Conservation (phyloP, 2,113 vertebrate species). For the Polyodon spathula region DNA sequence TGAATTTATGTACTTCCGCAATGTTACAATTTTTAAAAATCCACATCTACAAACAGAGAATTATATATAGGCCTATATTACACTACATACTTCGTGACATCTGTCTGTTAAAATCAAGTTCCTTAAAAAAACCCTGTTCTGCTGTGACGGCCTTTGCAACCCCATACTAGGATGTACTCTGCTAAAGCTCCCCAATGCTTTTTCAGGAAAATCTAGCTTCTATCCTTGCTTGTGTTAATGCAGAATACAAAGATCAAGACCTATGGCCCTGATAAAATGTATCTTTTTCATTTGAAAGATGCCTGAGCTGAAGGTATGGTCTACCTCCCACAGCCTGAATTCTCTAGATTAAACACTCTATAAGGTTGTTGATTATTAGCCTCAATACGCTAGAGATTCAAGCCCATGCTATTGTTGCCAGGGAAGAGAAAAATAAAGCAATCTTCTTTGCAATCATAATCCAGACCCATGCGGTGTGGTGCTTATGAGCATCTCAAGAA, state of each 20-base stretch:
- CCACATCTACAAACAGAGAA: too few species aligned
- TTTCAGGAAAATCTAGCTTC: too few species aligned
- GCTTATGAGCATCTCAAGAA: conserved; percentile 42
- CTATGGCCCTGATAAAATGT: not conserved
- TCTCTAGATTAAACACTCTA: conserved; percentile 38
- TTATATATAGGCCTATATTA: too few species aligned
- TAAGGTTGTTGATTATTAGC: conserved; percentile 25
- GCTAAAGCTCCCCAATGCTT: not conserved
- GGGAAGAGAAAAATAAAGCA: conserved; percentile 47
- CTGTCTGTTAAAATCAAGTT: too few species aligned
- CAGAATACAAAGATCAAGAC: conserved; percentile 5
- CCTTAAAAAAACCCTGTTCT: too few species aligned
- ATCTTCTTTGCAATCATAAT: conserved; percentile 45
- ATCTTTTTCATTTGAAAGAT: not conserved
- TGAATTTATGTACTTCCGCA: conserved; percentile 4
- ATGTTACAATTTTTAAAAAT: too few species aligned
- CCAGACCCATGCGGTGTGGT: conserved; percentile 37
- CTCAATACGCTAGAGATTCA: conserved; percentile 35
- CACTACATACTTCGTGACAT: too few species aligned
- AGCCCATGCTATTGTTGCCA: conserved; percentile 26
- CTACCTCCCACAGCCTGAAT: conserved; percentile 22
- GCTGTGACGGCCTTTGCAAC: too few species aligned
- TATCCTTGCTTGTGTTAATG: conserved; percentile 6
- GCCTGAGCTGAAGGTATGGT: not conserved
- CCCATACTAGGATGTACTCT: not conserved